A percentile compares a stretch with the other conserved stretches of the same genome.
phyloP scores from a whole-genome alignment of 2,113 vertebrate genomes.

The Podocnemis expansa region DNA sequence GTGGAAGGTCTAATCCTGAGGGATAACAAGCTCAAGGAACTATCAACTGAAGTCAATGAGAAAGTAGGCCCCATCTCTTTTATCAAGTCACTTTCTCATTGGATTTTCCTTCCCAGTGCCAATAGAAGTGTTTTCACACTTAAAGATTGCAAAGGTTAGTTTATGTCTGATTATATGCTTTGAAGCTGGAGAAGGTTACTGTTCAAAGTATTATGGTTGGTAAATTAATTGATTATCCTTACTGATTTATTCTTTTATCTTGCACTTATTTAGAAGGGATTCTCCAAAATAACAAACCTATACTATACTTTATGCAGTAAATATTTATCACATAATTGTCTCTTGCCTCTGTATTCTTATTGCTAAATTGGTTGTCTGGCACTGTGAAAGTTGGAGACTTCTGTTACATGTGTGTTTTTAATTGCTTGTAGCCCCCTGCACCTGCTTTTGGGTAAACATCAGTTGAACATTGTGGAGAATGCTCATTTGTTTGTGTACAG shows the following conservation, averaged over 20 bases:
- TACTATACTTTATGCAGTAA: not conserved
- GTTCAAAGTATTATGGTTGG: not conserved
- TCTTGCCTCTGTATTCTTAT: not conserved
- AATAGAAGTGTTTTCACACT: not conserved
- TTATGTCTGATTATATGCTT: not conserved
- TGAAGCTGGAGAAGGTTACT: not conserved
- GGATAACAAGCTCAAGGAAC: not conserved
- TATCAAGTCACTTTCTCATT: not conserved
- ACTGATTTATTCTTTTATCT: constrained; percentile 13
- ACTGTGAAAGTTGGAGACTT: not conserved
- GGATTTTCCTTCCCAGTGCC: not conserved
- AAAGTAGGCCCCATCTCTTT: accelerated
- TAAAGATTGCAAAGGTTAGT: not conserved
- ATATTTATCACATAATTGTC: not conserved
- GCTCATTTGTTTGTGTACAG: not conserved
- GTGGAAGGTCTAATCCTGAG: not conserved
- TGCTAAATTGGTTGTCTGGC: not conserved
- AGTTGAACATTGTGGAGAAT: not conserved
- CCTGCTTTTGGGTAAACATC: not conserved
- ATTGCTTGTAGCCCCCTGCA: not conserved
- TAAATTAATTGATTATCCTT: not conserved
- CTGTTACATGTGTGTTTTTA: not conserved
- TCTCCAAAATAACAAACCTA: not conserved
- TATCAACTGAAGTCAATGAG: accelerated
- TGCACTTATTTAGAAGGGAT: not conserved